A percentile compares a stretch with the other conserved stretches of the same genome.
Conservation (phyloP, 2,113 vertebrate species). For the Bothrops jararaca region DNA sequence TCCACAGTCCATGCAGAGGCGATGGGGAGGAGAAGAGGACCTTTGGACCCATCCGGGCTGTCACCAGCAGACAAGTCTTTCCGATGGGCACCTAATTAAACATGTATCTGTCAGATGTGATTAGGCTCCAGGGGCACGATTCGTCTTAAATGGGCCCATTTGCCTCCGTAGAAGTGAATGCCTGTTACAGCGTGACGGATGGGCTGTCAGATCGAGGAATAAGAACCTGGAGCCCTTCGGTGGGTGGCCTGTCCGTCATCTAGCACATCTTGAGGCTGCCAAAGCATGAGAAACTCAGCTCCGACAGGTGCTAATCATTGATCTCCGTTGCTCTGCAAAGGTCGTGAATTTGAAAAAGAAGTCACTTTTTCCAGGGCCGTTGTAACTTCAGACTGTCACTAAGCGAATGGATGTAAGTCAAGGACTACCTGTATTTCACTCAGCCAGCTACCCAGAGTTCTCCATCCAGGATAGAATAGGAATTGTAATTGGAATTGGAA, state of each 20-base stretch:
- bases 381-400: not conserved
- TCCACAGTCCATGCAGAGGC: not conserved
- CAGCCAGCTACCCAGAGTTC: too few relatives aligned
- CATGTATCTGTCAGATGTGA: fast-evolving
- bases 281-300: not conserved
- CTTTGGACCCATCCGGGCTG: not conserved
- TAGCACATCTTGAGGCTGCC: too few relatives aligned
- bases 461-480: too few relatives aligned
- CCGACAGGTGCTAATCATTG: not conserved
- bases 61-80: not conserved
- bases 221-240: not conserved
- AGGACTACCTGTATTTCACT: too few relatives aligned
- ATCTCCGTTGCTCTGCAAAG: not conserved
- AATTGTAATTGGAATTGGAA: too few relatives aligned
- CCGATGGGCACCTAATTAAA: not conserved
- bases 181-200: not conserved
- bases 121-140: not conserved
- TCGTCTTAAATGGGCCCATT: fast-evolving
- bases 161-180: fast-evolving
- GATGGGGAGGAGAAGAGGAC: not conserved
- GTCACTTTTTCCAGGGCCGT: too few relatives aligned
- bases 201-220: not conserved
- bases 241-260: not conserved
- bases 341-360: too few relatives aligned
- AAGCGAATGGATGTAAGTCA: not conserved